These are phyloP conservation scores for Pseudachorutes palmiensis DNA, from an alignment of 1,140 invertebrate species.

Conservation along the genomic window DNA sequence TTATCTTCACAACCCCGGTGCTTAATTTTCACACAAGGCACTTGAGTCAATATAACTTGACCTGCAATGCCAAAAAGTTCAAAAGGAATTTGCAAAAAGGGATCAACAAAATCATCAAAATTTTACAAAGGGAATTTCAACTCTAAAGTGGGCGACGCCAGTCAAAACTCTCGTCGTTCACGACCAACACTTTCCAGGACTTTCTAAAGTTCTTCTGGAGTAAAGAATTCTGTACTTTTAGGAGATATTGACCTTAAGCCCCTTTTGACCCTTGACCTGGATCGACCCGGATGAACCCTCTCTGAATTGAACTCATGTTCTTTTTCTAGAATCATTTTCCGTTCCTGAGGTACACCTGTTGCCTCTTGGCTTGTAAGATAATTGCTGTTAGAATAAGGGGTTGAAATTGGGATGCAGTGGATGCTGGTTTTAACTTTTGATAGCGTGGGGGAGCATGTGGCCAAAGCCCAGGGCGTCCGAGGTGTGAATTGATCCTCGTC, in stretches of 20 bases:
- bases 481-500: constrained; percentile 17
- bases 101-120: no score
- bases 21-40: neutral
- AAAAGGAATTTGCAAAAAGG: neutral
- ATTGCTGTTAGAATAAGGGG: neutral
- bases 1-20: neutral
- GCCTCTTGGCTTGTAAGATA: neutral
- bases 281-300: neutral
- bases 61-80: neutral
- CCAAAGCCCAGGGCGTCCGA: neutral
- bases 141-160: no score
- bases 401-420: no score
- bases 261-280: neutral
- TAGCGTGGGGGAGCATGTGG: neutral
- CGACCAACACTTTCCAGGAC: no score
- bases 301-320: neutral
- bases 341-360: neutral
- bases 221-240: no score
- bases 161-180: no score
- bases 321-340: no score
- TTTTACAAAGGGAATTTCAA: no score
- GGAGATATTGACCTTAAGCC: no score
- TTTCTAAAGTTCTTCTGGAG: no score
- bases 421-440: neutral
- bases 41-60: no score